Conservation (phyloP, 2,797 vertebrate species). For the Chloroceryle inda region DNA sequence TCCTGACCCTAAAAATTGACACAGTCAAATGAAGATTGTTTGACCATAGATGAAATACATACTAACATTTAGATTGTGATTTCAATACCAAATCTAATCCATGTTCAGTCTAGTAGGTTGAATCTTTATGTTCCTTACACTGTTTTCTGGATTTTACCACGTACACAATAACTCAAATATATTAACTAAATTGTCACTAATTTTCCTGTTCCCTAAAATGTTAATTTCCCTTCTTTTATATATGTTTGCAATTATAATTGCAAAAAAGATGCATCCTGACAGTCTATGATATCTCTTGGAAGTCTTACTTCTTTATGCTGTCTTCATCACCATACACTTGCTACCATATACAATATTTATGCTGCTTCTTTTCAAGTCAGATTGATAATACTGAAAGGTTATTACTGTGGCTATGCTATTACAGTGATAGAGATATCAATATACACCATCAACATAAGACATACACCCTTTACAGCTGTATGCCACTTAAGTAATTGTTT, state of each 20-base stretch:
- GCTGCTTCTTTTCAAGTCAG: background rate
- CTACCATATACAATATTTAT: background rate
- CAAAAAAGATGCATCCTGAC: background rate
- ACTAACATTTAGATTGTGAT: background rate
- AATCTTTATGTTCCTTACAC: background rate
- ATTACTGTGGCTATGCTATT: background rate
- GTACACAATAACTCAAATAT: background rate
- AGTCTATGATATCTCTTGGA: background rate
- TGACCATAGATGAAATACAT: background rate
- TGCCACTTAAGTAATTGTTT: background rate
- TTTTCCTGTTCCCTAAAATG: background rate
- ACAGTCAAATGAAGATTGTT: background rate
- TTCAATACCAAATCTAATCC: background rate
- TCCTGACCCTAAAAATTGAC: too few species aligned
- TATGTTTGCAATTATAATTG: background rate
- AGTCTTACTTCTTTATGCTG: background rate
- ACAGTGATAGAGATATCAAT: background rate
- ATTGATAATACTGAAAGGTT: background rate
- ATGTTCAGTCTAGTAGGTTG: background rate
- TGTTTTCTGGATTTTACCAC: background rate
- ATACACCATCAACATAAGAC: background rate
- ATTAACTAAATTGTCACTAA: background rate
- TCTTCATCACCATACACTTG: background rate
- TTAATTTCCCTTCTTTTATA: background rate
- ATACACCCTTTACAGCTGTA: background rate